These are phyloP conservation scores for Andricus grossulariae DNA, from an alignment of 1,140 invertebrate species.

Conservation along the genomic window DNA sequence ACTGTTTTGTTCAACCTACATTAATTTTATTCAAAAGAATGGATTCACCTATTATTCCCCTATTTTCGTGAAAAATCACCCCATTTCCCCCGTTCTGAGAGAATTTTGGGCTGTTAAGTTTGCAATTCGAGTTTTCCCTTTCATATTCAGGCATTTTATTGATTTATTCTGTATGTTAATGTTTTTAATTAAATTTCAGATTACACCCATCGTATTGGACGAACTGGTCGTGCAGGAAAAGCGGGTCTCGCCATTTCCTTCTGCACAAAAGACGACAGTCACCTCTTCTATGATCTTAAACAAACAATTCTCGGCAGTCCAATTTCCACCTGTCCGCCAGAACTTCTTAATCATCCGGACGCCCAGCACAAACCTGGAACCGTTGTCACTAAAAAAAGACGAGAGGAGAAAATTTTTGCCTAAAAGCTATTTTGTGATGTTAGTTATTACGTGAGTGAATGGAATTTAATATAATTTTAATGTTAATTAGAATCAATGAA, in stretches of 20 bases:
- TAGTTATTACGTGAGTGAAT: constrained; percentile 84
- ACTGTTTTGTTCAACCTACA: no score
- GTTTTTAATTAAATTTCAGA: constrained; percentile 76
- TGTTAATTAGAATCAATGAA: no score
- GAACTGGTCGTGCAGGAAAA: constrained; percentile 99
- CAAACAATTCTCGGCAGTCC: constrained; percentile 93
- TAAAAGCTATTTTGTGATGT: constrained; percentile 67
- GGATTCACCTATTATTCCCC: no score
- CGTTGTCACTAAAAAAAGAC: constrained; percentile 93
- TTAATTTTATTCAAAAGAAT: no score
- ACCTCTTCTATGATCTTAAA: constrained; percentile 98
- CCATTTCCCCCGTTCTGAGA: no score
- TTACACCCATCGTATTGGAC: constrained; percentile 99
- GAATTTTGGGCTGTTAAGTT: no score
- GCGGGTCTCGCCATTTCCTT: constrained; percentile 97
- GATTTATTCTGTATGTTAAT: no score
- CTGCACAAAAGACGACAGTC: constrained; percentile 97
- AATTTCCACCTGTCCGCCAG: constrained; percentile 96
- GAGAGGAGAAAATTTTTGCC: constrained; percentile 96
- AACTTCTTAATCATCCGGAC: constrained; percentile 98
- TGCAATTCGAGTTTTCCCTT: constrained; percentile 21
- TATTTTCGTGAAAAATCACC: no score
- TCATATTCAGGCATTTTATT: not conserved
- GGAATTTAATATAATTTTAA: no score
- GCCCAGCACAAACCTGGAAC: constrained; percentile 98